Evolutionary conservation across 2,888 invertebrate genomes (phyloP).

Genomic region (Amaurobius ferox): DNA sequence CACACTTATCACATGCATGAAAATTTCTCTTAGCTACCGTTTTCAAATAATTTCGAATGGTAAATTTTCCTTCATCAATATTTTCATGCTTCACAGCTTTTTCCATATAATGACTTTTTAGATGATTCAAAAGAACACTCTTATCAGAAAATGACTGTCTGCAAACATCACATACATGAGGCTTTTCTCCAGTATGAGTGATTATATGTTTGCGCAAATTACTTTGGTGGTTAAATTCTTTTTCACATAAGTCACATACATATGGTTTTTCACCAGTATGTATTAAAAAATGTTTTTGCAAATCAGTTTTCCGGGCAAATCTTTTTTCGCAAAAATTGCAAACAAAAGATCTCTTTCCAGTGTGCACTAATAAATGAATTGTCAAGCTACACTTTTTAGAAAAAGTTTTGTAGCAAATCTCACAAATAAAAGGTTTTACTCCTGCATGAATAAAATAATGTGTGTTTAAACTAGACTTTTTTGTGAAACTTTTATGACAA

Average conservation of each 20-base stretch:
- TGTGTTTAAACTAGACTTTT: conserved; percentile 23
- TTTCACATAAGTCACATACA: conserved; percentile 33
- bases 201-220: conserved; percentile 42
- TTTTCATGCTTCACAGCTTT: neutral
- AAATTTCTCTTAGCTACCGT: conserved; percentile 23
- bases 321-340: conserved; percentile 37
- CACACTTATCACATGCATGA: conserved; percentile 30
- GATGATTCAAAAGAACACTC: conserved; percentile 7
- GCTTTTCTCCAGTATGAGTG: conserved; percentile 19
- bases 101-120: conserved; percentile 28
- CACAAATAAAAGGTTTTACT: conserved; percentile 44
- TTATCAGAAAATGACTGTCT: conserved; percentile 24
- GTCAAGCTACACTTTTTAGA: conserved; percentile 43
- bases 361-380: conserved; percentile 43
- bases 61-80: neutral
- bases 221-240: conserved; percentile 39
- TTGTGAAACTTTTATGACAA: conserved; percentile 33
- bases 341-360: neutral
- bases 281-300: conserved; percentile 29
- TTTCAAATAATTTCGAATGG: conserved; percentile 20
- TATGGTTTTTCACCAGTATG: conserved; percentile 42
- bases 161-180: conserved; percentile 31
- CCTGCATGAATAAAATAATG: conserved; percentile 38
- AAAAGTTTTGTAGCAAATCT: conserved; percentile 42
- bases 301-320: conserved; percentile 38